Conservation (phyloP, 2,113 vertebrate genomes). For the Xenus cinereus region DNA sequence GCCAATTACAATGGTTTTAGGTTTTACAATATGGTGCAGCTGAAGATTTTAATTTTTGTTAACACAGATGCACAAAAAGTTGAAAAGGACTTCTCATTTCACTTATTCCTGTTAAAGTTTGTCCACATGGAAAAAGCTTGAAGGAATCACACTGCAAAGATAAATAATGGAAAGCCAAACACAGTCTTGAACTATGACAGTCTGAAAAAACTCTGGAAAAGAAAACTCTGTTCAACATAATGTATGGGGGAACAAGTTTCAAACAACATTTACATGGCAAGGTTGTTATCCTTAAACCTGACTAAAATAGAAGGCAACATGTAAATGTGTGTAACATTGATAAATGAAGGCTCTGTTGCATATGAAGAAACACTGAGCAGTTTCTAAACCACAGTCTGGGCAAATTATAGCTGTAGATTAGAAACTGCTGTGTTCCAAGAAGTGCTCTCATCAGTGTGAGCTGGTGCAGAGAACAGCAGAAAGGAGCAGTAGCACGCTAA, state of each 20-base stretch:
- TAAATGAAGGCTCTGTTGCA: not conserved
- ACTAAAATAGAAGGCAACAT: not conserved
- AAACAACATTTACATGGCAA: not conserved
- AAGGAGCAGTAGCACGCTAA: not conserved
- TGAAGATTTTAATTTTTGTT: not conserved
- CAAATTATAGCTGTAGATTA: not conserved
- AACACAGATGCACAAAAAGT: not conserved
- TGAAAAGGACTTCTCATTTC: not conserved
- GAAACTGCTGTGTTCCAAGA: not conserved
- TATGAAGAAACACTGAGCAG: not conserved
- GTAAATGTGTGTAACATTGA: not conserved
- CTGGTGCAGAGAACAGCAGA: not conserved
- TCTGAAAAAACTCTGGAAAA: not conserved
- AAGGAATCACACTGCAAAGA: not conserved
- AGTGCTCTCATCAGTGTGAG: rapidly evolving
- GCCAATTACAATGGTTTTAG: not conserved
- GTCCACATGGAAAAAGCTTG: not conserved
- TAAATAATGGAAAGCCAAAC: not conserved
- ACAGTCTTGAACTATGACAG: not conserved
- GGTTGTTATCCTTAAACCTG: not conserved
- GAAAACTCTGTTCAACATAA: not conserved
- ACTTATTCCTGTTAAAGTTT: not conserved
- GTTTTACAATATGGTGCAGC: not conserved
- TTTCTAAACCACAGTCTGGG: not conserved
- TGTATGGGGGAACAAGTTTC: rapidly evolving